Conservation (phyloP, 2,797 vertebrate species). For the Alauda arvensis region DNA sequence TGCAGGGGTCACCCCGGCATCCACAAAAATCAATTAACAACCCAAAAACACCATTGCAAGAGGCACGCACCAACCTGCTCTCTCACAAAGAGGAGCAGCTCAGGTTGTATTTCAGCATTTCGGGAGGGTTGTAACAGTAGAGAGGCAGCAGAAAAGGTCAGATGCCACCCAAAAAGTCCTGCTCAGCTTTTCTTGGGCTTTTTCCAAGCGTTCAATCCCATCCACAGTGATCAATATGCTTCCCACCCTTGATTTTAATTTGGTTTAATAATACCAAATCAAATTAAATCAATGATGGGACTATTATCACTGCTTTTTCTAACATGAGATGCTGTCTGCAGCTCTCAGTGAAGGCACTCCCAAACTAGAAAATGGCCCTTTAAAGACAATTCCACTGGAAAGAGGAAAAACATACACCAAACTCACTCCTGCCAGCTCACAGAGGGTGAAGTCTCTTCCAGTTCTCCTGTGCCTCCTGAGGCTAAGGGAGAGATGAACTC, state of each 20-base stretch:
- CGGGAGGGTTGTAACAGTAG: not conserved
- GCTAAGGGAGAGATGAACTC: not conserved
- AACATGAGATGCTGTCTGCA: not conserved
- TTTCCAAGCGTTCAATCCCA: not conserved
- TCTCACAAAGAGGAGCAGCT: not conserved
- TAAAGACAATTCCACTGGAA: not conserved
- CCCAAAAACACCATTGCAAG: not conserved
- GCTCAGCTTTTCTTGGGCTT: not conserved
- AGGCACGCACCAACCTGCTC: not conserved
- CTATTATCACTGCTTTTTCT: not conserved
- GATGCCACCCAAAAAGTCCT: not conserved
- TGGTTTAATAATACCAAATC: not conserved
- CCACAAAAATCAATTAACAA: not conserved
- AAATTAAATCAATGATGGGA: not conserved
- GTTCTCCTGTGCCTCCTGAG: not conserved
- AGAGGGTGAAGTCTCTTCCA: not conserved
- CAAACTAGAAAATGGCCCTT: not conserved
- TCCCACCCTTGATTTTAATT: not conserved
- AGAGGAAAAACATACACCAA: not conserved
- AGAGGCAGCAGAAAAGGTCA: not conserved
- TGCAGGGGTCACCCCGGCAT: not conserved
- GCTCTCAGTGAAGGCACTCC: not conserved
- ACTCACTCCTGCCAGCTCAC: not conserved
- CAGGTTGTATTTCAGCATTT: not conserved
- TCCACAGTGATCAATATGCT: not conserved